Conservation (phyloP, 2,797 vertebrate genomes). For the Typhlichthys eigenmanni region DNA sequence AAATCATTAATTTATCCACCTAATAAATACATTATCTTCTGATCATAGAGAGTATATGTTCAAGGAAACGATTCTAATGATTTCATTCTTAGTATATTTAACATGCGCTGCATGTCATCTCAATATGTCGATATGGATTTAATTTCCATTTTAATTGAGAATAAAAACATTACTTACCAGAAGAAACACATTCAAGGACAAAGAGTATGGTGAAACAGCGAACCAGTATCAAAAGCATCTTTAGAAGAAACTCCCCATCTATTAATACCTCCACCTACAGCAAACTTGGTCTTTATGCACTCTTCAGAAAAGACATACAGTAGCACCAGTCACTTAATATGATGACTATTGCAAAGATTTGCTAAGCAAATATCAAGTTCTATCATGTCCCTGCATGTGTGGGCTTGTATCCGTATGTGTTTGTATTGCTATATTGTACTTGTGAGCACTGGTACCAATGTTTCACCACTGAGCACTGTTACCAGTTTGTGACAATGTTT, state of each 20-base stretch:
- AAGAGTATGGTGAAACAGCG: slow-evolving; percentile 35
- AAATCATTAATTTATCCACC: neutral
- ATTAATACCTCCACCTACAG: neutral
- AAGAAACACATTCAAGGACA: slow-evolving; percentile 30
- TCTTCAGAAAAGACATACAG: neutral
- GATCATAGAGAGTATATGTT: too few relatives aligned
- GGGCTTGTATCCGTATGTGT: neutral
- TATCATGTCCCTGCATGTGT: neutral
- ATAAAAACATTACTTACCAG: slow-evolving; percentile 45
- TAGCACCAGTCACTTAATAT: too few relatives aligned
- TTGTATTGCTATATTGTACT: slow-evolving; percentile 1
- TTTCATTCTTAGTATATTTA: too few relatives aligned
- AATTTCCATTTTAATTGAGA: too few relatives aligned
- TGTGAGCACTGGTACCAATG: neutral
- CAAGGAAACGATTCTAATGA: too few relatives aligned
- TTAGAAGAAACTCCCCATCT: neutral
- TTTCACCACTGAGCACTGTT: too few relatives aligned
- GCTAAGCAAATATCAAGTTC: neutral
- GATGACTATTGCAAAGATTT: neutral
- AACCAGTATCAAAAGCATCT: slow-evolving; percentile 41
- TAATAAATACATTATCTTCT: neutral
- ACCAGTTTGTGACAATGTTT: too few relatives aligned
- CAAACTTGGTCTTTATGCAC: too few relatives aligned
- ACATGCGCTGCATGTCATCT: too few relatives aligned
- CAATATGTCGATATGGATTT: too few relatives aligned